A percentile compares a stretch with the other conserved stretches of the same genome.
phyloP scores from a whole-genome alignment of 2,888 invertebrate species.

The Baccha elongata region DNA sequence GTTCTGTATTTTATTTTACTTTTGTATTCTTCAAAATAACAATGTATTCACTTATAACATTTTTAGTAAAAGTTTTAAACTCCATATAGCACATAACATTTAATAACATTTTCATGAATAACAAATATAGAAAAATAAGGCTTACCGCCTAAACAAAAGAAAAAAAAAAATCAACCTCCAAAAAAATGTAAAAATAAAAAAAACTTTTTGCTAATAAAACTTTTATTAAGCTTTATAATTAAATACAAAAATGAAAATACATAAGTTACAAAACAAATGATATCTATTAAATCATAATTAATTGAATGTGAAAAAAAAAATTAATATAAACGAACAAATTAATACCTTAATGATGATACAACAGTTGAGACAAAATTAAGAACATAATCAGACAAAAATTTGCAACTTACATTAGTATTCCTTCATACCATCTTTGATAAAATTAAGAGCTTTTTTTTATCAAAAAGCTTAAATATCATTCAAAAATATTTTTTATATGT shows the following conservation, averaged over 20 bases:
- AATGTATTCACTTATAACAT: slow-evolving; percentile 37
- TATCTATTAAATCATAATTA: slow-evolving; percentile 8
- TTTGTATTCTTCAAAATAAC: too few relatives aligned
- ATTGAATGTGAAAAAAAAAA: neutral
- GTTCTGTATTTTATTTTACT: too few relatives aligned
- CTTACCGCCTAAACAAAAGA: neutral
- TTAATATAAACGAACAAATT: neutral
- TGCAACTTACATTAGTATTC: too few relatives aligned
- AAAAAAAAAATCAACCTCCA: too few relatives aligned
- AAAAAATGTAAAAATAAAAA: too few relatives aligned
- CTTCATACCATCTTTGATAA: too few relatives aligned
- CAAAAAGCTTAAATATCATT: neutral
- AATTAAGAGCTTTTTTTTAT: slow-evolving; percentile 1
- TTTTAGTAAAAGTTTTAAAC: slow-evolving; percentile 11
- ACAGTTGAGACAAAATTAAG: slow-evolving; percentile 1
- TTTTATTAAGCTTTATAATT: too few relatives aligned
- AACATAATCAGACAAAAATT: too few relatives aligned
- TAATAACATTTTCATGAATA: slow-evolving; percentile 28
- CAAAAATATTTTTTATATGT: slow-evolving; percentile 31
- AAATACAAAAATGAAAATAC: slow-evolving; percentile 7
- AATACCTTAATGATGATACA: neutral
- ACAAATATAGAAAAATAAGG: neutral
- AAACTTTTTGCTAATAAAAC: too few relatives aligned
- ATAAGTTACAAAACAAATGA: slow-evolving; percentile 7
- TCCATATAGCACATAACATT: slow-evolving; percentile 24